These are phyloP conservation scores for Chaetura pelagica DNA, from an alignment of 2,113 vertebrate species.

Conservation along the genomic window DNA sequence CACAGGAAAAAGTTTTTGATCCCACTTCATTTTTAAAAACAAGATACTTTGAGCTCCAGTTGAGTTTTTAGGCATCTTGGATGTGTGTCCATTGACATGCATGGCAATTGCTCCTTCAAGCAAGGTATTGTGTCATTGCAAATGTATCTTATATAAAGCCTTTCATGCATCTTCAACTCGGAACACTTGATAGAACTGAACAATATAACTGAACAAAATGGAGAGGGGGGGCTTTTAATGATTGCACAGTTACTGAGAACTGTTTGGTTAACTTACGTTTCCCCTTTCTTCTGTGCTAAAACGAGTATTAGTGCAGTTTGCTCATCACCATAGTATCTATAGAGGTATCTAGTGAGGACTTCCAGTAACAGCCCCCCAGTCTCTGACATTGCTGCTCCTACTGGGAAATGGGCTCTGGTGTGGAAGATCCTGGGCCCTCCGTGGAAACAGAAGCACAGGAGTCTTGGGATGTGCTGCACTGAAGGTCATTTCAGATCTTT, in stretches of 20 bases:
- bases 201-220: background rate
- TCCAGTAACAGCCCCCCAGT: background rate
- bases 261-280: background rate
- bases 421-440: background rate
- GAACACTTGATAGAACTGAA: background rate
- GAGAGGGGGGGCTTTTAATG: background rate
- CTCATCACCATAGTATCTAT: background rate
- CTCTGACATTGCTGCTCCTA: background rate
- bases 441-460: background rate
- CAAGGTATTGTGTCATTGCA: background rate
- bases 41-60: fast-evolving
- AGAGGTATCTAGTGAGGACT: background rate
- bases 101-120: background rate
- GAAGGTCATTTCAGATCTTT: background rate
- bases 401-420: too few relatives aligned
- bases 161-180: background rate
- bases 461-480: background rate
- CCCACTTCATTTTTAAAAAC: background rate
- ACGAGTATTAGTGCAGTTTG: background rate
- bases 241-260: background rate
- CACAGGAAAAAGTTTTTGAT: background rate
- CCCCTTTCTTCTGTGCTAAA: fast-evolving
- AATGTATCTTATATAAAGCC: background rate
- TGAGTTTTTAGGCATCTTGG: background rate
- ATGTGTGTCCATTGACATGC: background rate